Conservation (phyloP, 2,113 vertebrate species). For the Xiphophorus couchianus region DNA sequence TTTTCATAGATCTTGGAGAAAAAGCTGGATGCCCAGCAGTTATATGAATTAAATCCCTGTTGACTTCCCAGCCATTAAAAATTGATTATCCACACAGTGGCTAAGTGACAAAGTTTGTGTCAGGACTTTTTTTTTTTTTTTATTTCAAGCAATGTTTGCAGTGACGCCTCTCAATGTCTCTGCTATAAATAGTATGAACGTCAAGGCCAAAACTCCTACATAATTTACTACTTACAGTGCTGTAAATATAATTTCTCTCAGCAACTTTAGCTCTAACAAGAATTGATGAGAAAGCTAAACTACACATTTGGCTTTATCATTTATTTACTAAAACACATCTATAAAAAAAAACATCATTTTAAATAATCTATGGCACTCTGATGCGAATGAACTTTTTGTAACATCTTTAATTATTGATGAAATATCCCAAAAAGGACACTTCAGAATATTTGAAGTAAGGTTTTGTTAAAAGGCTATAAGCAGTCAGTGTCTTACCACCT, state of each 20-base stretch:
- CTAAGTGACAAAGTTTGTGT: constrained; percentile 43
- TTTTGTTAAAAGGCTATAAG: no score
- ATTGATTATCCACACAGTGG: constrained; percentile 52
- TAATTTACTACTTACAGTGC: constrained; percentile 1
- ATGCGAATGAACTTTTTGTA: background rate
- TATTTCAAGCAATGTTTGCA: constrained; percentile 47
- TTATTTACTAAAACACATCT: background rate
- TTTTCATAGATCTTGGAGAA: constrained; percentile 57
- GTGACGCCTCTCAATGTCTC: constrained; percentile 8
- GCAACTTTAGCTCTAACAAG: background rate
- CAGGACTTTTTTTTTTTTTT: constrained; percentile 20
- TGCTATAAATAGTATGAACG: constrained; percentile 30
- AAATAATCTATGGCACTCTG: background rate
- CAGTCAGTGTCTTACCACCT: background rate
- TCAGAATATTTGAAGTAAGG: background rate
- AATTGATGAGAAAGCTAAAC: constrained; percentile 1
- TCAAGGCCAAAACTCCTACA: background rate
- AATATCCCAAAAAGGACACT: background rate
- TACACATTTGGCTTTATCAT: constrained; percentile 1
- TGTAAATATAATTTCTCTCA: constrained; percentile 11
- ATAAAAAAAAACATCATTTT: background rate
- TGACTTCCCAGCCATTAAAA: constrained; percentile 60
- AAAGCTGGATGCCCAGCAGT: constrained; percentile 57
- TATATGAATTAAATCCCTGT: constrained; percentile 71
- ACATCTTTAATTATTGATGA: background rate